Evolutionary conservation across 2,113 vertebrate genomes (phyloP).

Genomic region (Phalacrocorax aristotelis): DNA sequence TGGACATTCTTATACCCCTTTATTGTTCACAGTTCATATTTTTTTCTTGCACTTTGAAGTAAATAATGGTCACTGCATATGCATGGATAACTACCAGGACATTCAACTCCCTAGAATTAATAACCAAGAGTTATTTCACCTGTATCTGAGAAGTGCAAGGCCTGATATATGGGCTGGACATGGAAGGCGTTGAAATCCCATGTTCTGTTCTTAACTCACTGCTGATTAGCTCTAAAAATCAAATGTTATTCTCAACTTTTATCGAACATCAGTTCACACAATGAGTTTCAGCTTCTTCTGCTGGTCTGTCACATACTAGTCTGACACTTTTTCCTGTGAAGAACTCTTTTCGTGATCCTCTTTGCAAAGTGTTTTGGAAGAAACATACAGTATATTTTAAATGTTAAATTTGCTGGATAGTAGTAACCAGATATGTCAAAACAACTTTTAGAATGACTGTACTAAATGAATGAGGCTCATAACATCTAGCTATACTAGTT

Average conservation of each 20-base stretch:
- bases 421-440: not conserved
- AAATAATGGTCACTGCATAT: not conserved
- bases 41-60: not conserved
- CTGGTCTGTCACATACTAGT: not conserved
- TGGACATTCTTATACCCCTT: not conserved
- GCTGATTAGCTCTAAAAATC: not conserved
- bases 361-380: not conserved
- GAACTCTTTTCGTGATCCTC: not conserved
- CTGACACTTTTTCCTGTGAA: constrained; percentile 10
- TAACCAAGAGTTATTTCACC: not conserved
- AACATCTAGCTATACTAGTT: not conserved
- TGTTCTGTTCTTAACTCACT: not conserved
- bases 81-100: not conserved
- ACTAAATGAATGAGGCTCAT: not conserved
- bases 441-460: not conserved
- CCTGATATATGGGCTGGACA: not conserved
- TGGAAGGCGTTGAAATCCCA: not conserved
- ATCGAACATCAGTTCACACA: not conserved
- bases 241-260: not conserved
- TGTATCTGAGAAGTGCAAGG: not conserved
- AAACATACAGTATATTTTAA: not conserved
- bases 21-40: not conserved
- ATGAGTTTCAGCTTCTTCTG: not conserved
- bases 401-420: not conserved
- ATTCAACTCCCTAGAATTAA: not conserved